Conservation (phyloP, 2,797 vertebrate species). For the Hippoglossus hippoglossus region DNA sequence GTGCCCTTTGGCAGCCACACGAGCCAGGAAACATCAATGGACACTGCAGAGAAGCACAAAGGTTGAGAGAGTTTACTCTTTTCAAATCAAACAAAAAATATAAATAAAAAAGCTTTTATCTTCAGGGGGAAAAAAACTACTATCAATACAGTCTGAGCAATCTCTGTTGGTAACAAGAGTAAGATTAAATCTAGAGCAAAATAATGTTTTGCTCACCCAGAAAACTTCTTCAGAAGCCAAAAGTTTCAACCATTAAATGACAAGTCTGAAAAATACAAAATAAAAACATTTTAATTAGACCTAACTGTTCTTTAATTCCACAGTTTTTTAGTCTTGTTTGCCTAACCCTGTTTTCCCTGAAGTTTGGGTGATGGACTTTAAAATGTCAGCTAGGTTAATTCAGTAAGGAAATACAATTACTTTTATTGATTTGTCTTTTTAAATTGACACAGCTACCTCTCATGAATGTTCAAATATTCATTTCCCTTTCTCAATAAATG, state of each 20-base stretch:
- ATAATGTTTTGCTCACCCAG: neutral
- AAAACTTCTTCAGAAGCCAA: neutral
- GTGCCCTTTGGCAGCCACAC: constrained; percentile 54
- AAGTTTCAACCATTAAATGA: neutral
- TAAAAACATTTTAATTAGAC: constrained; percentile 15
- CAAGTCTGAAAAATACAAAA: neutral
- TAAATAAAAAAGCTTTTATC: neutral
- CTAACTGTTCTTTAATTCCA: constrained; percentile 3
- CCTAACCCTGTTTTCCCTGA: constrained; percentile 29
- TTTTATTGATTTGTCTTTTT: constrained; percentile 61
- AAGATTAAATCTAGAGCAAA: neutral
- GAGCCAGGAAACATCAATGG: constrained; percentile 47
- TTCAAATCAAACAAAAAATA: neutral
- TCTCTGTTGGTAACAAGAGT: constrained; percentile 1
- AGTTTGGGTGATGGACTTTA: constrained; percentile 16
- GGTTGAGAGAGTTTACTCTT: constrained; percentile 51
- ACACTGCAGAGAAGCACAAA: constrained; percentile 50
- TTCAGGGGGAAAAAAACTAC: neutral
- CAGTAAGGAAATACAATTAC: constrained; percentile 52
- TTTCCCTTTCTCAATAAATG: constrained; percentile 40
- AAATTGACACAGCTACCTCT: constrained; percentile 31
- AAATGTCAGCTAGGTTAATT: constrained; percentile 49
- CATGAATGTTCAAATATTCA: constrained; percentile 50
- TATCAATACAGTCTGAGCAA: neutral
- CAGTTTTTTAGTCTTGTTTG: neutral